Conservation (phyloP, 2,797 vertebrate species). For the Darevskia mixta region DNA sequence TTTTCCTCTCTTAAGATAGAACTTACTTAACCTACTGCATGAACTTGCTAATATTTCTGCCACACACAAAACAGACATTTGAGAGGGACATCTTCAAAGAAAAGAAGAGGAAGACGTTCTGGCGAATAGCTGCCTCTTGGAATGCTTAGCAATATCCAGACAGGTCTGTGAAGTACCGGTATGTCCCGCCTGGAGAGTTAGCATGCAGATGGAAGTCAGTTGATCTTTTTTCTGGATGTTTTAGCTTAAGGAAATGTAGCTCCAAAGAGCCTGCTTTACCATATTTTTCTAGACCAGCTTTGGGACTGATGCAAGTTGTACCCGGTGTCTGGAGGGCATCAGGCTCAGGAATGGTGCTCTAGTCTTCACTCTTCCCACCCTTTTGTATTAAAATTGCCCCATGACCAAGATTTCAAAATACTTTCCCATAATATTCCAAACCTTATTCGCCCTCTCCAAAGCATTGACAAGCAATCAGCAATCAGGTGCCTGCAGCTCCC, state of each 20-base stretch:
- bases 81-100: neutral
- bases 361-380: neutral
- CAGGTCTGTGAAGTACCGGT: neutral
- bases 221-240: neutral
- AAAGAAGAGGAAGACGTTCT: neutral
- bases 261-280: no score
- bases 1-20: neutral
- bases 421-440: neutral
- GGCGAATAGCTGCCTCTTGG: neutral
- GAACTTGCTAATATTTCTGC: conserved; percentile 7
- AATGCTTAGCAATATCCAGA: neutral
- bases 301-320: no score
- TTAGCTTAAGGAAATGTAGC: neutral
- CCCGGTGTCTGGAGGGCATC: neutral
- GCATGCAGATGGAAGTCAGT: neutral
- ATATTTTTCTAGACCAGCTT: neutral
- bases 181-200: no score
- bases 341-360: neutral
- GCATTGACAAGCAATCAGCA: no score
- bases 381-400: neutral
- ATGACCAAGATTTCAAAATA: neutral
- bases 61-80: neutral
- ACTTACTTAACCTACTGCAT: neutral
- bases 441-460: no score
- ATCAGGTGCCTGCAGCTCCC: no score